Conservation (phyloP, 2,888 invertebrate genomes). For the Sarcophaga rosellei region DNA sequence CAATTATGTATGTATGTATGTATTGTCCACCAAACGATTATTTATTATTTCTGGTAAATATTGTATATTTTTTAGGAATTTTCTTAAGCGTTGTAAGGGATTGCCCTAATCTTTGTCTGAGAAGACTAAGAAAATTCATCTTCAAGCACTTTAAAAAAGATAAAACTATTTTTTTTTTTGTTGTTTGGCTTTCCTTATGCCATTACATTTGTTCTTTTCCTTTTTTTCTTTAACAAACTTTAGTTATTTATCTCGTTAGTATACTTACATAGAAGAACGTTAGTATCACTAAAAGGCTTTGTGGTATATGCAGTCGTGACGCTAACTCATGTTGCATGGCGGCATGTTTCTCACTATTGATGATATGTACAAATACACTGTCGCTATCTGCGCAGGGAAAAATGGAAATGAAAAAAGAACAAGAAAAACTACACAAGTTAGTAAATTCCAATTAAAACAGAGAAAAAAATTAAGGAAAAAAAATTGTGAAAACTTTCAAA, state of each 20-base stretch:
- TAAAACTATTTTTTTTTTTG: no score
- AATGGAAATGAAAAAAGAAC: constrained; percentile 14
- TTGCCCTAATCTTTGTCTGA: no score
- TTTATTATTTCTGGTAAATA: no score
- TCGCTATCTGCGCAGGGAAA: constrained; percentile 85
- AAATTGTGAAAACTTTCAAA: neutral
- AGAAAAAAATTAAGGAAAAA: neutral
- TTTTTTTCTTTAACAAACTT: neutral
- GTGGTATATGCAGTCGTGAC: constrained; percentile 75
- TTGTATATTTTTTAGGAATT: no score
- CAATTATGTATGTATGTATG: no score
- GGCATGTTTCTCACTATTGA: constrained; percentile 88
- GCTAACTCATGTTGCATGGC: constrained; percentile 84
- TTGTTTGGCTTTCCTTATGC: neutral
- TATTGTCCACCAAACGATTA: no score
- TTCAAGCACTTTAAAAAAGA: no score
- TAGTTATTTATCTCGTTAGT: neutral
- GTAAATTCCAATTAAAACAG: neutral
- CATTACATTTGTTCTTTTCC: neutral
- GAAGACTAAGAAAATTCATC: no score
- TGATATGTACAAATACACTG: constrained; percentile 91
- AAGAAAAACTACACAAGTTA: neutral
- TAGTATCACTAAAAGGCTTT: constrained; percentile 75
- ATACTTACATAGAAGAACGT: constrained; percentile 71
- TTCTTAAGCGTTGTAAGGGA: no score